Evolutionary conservation across 1,140 invertebrate genomes (phyloP), one percentile per base, ranked within the genome.

Genomic region (Oryctes rhinoceros): DNA sequence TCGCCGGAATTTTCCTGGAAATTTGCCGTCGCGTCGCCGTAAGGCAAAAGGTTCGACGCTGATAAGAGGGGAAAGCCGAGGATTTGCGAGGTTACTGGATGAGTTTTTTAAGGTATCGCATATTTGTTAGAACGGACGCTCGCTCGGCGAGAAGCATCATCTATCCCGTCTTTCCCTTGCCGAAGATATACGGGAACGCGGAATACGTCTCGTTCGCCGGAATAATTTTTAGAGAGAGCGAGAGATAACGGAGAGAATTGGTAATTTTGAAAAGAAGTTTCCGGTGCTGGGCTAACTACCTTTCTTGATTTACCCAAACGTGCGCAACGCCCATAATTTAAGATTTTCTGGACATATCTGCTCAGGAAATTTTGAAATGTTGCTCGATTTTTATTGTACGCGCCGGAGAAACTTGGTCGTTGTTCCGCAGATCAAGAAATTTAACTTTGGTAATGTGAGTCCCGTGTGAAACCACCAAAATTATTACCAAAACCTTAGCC

Each of bases 61-160:
- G 53, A 59, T 59, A 59, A 59, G 53, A 59, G 15, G 15, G 13
- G 15, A n/a, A 59, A 59, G 18, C 5, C 15, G 53, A 18, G 53
- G 53, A 59, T 59, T 59, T 59, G 53, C 53, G 53, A 59, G 53
- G 53, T 59, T 18, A 59, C 53, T n/a, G n/a, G 53, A 59, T 59
- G 53, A 59, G 53, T 59, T 59, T 59, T 59, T 59, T 59, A 59
- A 18, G 53, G 15, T 59, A 15, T 59, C 53, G 53, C 53, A 59
- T 59, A 59, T 18, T 59, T 59, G 53, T 59, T 59, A 59, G 15
- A 59, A 18, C 53, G 53, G 53, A 59, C 15, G 53, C 13, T 44
- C 5, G 53, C 53, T 6, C 18, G 18, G 15, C 15, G 15, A 30
- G 15, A 59, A 18, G 53, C 18, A 59, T 59, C 53, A n/a, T 59